Evolutionary conservation across 2,113 vertebrate genomes (phyloP), one percentile per base, ranked within the genome.

Genomic region (Copsychus sechellarum): DNA sequence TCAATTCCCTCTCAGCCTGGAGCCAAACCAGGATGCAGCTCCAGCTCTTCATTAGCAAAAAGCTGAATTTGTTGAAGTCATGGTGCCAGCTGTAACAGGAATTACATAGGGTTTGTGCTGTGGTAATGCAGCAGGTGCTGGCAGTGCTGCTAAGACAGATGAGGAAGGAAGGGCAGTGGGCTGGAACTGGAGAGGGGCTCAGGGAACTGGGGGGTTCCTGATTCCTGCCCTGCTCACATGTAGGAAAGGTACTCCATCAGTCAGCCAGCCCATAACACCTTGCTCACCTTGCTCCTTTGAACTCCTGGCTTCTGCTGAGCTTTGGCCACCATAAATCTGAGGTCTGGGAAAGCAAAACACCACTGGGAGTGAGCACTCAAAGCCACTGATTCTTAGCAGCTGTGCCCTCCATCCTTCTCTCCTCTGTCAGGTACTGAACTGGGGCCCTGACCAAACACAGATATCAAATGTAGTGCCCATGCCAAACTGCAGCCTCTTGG

Each of bases 401-500:
- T 14, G 31, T 88, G 72, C 29, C 82, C 86, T 50, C 50, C 50
- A 51, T 17, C 50, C 50, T 51, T 16, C 50, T 15, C 50, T 51
- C 9, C 50, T 51, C 50, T 51, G 15, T 51, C 50, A 51, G 50
- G 14, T 28, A 51, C 26, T 29, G 80, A 88, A 81, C 60, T 11
- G 60, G 19, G 84, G 84, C 48, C 34, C 62, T 78, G 47, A 60
- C 85, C 93, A 65, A 90, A 74, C 0, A 3, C 31, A 31, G 24
- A 71, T 72, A 86, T 58, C 56, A 96, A 92, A 88, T 50, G 69
- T 58, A 42, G 56, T 22, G 48, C 43, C 76, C 6, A 11, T 72
- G 91, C 88, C 96, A 93, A 95, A 90, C 82, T 88, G 82, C 86
- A 96, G 92, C 80, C 72, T 93, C 60, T 70, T 81, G 88, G 91